Evolutionary conservation across 1,140 invertebrate species (phyloP).

Genomic region (Hyposmocoma kahamanoa): DNA sequence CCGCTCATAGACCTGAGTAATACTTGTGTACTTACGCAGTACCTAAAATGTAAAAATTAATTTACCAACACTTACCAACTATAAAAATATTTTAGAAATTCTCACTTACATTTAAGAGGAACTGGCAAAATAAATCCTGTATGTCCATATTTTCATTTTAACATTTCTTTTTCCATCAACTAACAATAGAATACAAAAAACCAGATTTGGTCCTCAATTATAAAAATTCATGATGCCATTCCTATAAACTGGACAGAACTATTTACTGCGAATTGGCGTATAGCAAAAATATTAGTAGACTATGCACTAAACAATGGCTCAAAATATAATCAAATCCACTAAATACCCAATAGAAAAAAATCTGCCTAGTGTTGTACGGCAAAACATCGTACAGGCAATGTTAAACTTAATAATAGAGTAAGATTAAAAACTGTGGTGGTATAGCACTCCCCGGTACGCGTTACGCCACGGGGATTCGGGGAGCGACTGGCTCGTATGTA

Average conservation of each 20-base stretch:
- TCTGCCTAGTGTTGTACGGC: conserved; percentile 39
- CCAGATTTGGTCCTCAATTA: conserved; percentile 60
- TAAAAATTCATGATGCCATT: conserved; percentile 66
- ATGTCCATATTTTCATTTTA: conserved; percentile 31
- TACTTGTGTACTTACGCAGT: conserved; percentile 54
- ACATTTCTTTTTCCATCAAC: conserved; percentile 27
- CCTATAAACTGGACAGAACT: conserved; percentile 59
- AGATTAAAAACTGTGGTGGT: conserved; percentile 44
- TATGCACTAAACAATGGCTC: conserved; percentile 58
- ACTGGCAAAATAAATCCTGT: conserved; percentile 73
- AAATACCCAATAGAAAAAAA: conserved; percentile 57
- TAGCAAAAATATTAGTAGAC: conserved; percentile 69
- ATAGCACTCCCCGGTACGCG: conserved; percentile 27
- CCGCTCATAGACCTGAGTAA: conserved; percentile 35
- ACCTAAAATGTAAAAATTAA: conserved; percentile 58
- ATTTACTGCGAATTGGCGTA: conserved; percentile 39
- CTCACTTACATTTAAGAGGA: conserved; percentile 71
- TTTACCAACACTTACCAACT: conserved; percentile 65
- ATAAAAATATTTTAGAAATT: conserved; percentile 72
- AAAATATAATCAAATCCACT: conserved; percentile 61
- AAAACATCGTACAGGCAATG: conserved; percentile 53
- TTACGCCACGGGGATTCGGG: too few relatives aligned
- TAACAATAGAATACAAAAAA: conserved; percentile 44
- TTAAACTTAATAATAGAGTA: conserved; percentile 60
- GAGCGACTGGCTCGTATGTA: conserved; percentile 41